Evolutionary conservation across 2,797 vertebrate genomes (phyloP).

Genomic region (Lepidocolaptes lacrymiger): DNA sequence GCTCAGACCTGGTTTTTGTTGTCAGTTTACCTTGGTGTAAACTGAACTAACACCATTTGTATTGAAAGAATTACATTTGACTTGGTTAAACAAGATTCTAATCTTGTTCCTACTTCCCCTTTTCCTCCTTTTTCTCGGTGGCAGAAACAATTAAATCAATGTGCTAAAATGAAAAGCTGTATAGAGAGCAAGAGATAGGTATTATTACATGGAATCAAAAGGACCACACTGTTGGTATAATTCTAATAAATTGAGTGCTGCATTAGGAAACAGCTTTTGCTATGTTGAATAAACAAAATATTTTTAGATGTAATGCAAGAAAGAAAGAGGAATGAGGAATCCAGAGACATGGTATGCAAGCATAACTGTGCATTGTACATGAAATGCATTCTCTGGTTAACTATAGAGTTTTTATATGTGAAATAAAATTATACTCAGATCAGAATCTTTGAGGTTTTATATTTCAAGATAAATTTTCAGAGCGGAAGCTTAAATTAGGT

Average conservation of each 20-base stretch:
- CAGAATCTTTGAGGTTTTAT: background rate
- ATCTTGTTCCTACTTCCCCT: background rate
- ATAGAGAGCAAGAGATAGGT: background rate
- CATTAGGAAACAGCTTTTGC: background rate
- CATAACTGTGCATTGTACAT: background rate
- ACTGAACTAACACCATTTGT: background rate
- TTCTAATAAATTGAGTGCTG: background rate
- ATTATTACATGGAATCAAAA: background rate
- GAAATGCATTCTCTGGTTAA: background rate
- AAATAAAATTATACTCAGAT: background rate
- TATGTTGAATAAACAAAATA: background rate
- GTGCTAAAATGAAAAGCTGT: background rate
- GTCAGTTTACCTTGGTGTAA: background rate
- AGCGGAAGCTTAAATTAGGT: background rate
- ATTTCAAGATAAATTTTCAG: background rate
- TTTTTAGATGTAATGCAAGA: background rate
- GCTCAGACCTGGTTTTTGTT: background rate
- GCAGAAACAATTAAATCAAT: background rate
- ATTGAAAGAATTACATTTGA: background rate
- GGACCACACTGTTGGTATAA: rapidly evolving
- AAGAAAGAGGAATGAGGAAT: background rate
- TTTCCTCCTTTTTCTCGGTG: background rate
- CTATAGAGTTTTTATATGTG: background rate
- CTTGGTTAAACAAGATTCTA: slow-evolving; percentile 8
- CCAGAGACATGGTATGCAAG: background rate